Base-by-base conservation (phyloP, 2,888 invertebrate genomes). In the Orchesella flavescens region DNA sequence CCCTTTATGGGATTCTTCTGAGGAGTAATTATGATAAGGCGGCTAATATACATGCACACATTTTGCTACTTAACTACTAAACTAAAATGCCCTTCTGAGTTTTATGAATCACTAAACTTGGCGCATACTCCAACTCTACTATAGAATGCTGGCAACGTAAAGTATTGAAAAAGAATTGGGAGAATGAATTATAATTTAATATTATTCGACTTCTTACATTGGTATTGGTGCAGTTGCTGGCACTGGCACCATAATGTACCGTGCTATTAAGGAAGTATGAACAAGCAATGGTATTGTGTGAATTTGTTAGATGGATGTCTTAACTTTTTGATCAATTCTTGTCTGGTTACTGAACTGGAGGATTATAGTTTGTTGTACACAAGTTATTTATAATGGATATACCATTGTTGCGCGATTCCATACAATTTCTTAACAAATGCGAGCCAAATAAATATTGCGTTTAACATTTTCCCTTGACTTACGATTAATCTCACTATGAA, bases 21-120 rank as follows among this genome's bases (percentile, higher is more conserved):
- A 34, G 24, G 43, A 44, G 17, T 68, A 68, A 68, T 68, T 68
- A 68, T 68, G 68, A 68, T 68, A 68, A 68, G 68, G 68, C 34
- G 34, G 34, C 34, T 34, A 34, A 34, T 2, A 34, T 4, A 34
- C 7, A 34, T 7, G 34, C 34, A 34, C 7, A 34, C 7, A 34
- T 34, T n/a, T n/a, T n/a, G n/a, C n/a, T n/a, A n/a, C n/a, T n/a
- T n/a, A n/a, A n/a, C n/a, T n/a, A n/a, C n/a, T n/a, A n/a, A n/a
- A n/a, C n/a, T n/a, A n/a, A n/a, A n/a, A 34, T 34, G 34, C 34
- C 34, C 34, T 34, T 34, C 34, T 7, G 7, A 34, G 34, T 34
- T 34, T n/a, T 34, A 34, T 34, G 34, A 34, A 34, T 34, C 34
- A 34, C 34, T 34, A 34, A 34, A 34, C 34, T 34, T 34, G 34